Evolutionary conservation across 2,797 vertebrate genomes (phyloP).

Genomic region (Oreochromis mossambicus): DNA sequence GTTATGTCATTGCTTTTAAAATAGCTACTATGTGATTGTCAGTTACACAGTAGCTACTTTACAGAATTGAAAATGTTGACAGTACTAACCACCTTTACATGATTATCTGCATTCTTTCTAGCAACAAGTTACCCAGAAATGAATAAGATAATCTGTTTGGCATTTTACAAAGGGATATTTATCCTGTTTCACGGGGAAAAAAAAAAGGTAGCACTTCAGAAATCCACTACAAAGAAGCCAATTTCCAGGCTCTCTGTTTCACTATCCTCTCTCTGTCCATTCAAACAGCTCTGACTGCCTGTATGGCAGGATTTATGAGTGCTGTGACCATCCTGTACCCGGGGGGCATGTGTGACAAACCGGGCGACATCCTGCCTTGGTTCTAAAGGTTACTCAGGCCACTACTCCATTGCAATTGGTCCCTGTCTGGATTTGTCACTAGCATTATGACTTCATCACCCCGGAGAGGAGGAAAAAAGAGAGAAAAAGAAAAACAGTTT

Average conservation of each 20-base stretch:
- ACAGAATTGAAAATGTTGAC: not conserved
- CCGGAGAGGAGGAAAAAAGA: constrained; percentile 70
- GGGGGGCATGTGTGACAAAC: constrained; percentile 31
- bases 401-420: constrained; percentile 68
- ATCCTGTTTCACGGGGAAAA: accelerated
- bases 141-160: not conserved
- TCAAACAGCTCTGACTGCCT: constrained; percentile 1
- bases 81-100: not conserved
- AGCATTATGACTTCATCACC: constrained; percentile 79
- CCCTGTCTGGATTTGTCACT: constrained; percentile 71
- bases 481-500: constrained; percentile 77
- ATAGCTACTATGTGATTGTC: not conserved
- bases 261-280: not conserved
- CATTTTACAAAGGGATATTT: not conserved
- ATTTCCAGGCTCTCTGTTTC: not conserved
- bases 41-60: not conserved
- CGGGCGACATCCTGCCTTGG: constrained; percentile 57
- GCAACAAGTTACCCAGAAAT: not conserved
- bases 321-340: constrained; percentile 35
- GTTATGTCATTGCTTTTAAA: not conserved
- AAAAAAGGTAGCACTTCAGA: not conserved
- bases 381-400: constrained; percentile 73
- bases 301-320: constrained; percentile 62
- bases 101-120: not conserved
- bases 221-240: not conserved